phyloP scores from a whole-genome alignment of 2,888 invertebrate genomes.

The Callinectes sapidus region DNA sequence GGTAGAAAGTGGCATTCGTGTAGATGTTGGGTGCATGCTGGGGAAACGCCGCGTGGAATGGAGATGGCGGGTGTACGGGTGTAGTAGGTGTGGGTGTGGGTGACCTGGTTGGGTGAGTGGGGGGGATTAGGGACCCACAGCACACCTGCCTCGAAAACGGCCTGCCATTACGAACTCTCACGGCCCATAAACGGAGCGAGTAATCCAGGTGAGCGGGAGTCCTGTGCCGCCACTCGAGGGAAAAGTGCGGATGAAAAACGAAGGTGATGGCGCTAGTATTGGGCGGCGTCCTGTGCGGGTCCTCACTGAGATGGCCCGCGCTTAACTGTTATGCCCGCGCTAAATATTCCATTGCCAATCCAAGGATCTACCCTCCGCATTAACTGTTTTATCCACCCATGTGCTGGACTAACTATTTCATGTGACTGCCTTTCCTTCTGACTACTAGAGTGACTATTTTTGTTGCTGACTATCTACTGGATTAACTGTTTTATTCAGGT shows the following conservation, averaged over 20 bases:
- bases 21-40: too few relatives aligned
- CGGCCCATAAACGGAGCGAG: conserved; percentile 35
- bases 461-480: too few relatives aligned
- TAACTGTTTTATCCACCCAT: too few relatives aligned
- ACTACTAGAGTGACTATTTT: too few relatives aligned
- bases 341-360: conserved; percentile 16
- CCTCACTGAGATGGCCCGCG: neutral
- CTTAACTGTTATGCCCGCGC: conserved; percentile 2
- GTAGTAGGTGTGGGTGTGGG: neutral
- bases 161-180: conserved; percentile 31
- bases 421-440: too few relatives aligned
- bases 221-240: neutral
- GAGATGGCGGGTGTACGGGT: neutral
- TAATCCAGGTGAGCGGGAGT: conserved; percentile 26
- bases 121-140: neutral
- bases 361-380: neutral
- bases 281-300: neutral
- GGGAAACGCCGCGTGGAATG: too few relatives aligned
- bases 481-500: too few relatives aligned
- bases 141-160: conserved; percentile 29
- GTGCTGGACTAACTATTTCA: too few relatives aligned
- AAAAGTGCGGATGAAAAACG: conserved; percentile 19
- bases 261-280: conserved; percentile 6
- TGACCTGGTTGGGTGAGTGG: neutral
- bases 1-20: too few relatives aligned